Evolutionary conservation across 2,888 invertebrate genomes (phyloP).

Genomic region (Petrophora chlorosata): DNA sequence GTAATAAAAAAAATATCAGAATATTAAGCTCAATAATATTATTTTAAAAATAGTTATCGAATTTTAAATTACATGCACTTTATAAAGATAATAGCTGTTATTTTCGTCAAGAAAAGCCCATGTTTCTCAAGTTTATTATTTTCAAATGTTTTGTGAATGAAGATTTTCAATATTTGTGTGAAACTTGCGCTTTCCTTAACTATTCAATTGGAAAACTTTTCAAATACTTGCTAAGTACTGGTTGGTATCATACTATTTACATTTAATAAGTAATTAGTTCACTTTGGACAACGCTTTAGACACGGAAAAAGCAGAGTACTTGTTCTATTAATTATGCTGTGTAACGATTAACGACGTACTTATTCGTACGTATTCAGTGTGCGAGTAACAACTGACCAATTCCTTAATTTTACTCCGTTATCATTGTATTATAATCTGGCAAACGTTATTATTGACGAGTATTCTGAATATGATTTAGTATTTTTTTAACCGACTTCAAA

Average conservation of each 20-base stretch:
- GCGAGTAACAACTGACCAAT: no score
- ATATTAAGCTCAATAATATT: conserved; percentile 49
- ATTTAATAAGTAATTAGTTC: neutral
- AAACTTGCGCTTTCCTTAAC: conserved; percentile 8
- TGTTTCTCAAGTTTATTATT: neutral
- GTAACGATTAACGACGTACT: no score
- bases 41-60: conserved; percentile 25
- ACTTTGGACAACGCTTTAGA: conserved; percentile 3
- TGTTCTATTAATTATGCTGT: no score
- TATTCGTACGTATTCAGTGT: no score
- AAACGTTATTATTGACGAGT: no score
- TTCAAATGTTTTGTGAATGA: neutral
- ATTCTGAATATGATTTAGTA: no score
- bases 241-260: conserved; percentile 10
- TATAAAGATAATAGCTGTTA: conserved; percentile 4
- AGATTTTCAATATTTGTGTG: neutral
- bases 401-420: no score
- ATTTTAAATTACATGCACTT: conserved; percentile 32
- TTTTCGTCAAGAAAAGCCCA: conserved; percentile 9
- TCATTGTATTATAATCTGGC: no score
- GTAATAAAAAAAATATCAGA: conserved; percentile 37
- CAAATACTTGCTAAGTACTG: neutral
- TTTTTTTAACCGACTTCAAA: no score
- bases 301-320: neutral
- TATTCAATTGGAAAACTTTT: neutral